Percentiles rank a stretch among this genome's conserved stretches.
These are phyloP conservation scores for Gobiocypris rarus DNA, from an alignment of 2,113 vertebrate genomes.

Conservation along the genomic window DNA sequence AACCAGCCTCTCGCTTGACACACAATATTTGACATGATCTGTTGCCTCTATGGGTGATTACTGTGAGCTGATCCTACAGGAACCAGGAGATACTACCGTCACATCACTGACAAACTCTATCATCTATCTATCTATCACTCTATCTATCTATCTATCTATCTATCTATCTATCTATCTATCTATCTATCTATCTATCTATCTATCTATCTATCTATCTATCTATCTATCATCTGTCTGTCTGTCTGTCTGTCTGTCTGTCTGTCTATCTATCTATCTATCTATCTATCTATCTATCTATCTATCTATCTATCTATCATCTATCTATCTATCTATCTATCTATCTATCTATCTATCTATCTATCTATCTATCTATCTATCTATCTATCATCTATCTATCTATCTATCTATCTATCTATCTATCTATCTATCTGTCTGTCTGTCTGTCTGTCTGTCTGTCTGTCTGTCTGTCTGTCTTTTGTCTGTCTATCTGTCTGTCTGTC, in stretches of 20 bases:
- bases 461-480: no score
- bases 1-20: background rate
- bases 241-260: background rate
- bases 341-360: background rate
- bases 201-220: background rate
- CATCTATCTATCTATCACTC: background rate
- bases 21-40: slow-evolving; percentile 6
- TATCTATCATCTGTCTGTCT: background rate
- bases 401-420: background rate
- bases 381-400: no score
- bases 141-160: background rate
- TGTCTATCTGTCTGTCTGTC: background rate
- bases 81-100: no score
- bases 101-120: no score
- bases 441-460: no score
- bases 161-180: background rate
- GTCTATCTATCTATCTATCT: background rate
- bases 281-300: background rate
- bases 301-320: background rate
- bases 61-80: no score
- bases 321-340: background rate
- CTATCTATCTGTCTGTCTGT: background rate
- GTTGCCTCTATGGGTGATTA: background rate
- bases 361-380: background rate
- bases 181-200: background rate